Percentiles rank a stretch among this genome's conserved stretches.
Evolutionary conservation across 2,888 invertebrate genomes (phyloP).

Genomic region (Eurois occulta): DNA sequence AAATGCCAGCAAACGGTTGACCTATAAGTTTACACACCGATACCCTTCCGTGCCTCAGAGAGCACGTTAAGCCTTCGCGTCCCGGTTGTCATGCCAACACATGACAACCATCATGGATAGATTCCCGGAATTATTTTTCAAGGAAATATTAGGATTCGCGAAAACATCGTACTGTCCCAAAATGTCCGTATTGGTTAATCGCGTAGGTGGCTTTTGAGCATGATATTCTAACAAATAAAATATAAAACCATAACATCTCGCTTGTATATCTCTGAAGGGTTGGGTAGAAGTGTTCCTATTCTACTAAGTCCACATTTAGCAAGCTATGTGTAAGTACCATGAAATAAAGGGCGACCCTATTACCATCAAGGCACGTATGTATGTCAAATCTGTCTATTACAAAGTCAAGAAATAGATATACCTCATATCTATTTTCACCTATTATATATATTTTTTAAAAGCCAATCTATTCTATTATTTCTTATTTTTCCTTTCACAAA

Average conservation of each 20-base stretch:
- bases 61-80: conserved; percentile 38
- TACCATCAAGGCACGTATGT: not conserved
- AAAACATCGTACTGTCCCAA: not conserved
- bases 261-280: not conserved
- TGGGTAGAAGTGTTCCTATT: not conserved
- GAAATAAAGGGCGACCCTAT: not conserved
- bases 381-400: too few species aligned
- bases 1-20: conserved; percentile 57
- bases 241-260: not conserved
- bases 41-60: conserved; percentile 42
- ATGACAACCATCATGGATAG: conserved; percentile 11
- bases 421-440: too few species aligned
- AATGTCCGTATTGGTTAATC: not conserved
- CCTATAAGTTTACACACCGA: conserved; percentile 52
- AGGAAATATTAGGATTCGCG: too few species aligned
- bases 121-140: too few species aligned
- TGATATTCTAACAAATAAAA: not conserved
- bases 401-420: too few species aligned
- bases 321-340: not conserved
- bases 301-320: not conserved
- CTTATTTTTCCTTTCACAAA: not conserved
- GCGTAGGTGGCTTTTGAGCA: not conserved
- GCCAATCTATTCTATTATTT: not conserved
- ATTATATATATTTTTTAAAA: too few species aligned
- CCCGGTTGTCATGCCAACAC: conserved; percentile 22